Evolutionary conservation across 2,113 vertebrate species (phyloP).

Genomic region (Lasiurus cinereus): DNA sequence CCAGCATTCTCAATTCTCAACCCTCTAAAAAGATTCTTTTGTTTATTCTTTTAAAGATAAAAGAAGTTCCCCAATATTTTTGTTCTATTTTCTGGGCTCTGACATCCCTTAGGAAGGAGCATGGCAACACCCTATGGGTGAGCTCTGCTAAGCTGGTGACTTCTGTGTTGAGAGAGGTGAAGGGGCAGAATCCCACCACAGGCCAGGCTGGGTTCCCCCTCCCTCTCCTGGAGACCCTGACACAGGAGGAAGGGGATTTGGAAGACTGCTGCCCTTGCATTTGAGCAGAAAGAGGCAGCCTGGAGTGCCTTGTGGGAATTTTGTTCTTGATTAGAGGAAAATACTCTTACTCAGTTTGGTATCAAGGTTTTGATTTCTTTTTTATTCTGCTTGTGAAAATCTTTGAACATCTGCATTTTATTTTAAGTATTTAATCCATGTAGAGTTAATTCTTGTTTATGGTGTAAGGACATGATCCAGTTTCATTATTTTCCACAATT

Average conservation of each 20-base stretch:
- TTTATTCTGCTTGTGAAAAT: constrained; percentile 51
- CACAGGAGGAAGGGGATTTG: background rate
- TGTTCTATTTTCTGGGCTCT: constrained; percentile 10
- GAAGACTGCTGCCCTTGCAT: constrained; percentile 13
- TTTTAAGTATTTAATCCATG: background rate
- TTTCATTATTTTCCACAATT: background rate
- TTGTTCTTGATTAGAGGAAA: constrained; percentile 55
- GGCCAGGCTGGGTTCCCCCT: background rate
- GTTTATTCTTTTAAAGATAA: constrained; percentile 70
- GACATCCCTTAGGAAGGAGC: background rate
- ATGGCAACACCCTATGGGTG: background rate
- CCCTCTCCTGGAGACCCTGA: background rate
- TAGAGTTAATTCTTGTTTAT: background rate
- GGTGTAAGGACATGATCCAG: background rate
- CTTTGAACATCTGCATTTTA: background rate
- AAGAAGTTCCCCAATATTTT: constrained; percentile 28
- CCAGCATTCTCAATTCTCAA: constrained; percentile 39
- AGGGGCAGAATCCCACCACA: background rate
- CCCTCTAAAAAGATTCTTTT: constrained; percentile 32
- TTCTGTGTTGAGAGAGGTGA: background rate
- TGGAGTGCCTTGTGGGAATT: constrained; percentile 64
- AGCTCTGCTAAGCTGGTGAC: background rate
- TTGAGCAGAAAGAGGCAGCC: constrained; percentile 51
- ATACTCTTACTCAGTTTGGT: constrained; percentile 18
- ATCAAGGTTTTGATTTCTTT: constrained; percentile 57